Conservation (phyloP, 2,113 vertebrate genomes). For the Saguinus midas region DNA sequence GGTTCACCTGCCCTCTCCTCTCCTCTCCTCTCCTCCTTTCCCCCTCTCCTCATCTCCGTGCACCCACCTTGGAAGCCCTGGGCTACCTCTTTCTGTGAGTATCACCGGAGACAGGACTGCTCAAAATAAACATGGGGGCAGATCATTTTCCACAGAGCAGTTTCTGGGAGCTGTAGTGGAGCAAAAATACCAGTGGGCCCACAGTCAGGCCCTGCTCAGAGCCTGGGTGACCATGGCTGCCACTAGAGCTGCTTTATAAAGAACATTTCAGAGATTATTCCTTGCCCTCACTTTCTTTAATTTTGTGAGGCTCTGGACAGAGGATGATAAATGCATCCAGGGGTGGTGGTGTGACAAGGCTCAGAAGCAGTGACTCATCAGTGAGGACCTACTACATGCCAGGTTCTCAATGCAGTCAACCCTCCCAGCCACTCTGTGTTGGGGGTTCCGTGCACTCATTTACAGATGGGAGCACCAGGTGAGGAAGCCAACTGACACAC, state of each 20-base stretch:
- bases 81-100: neutral
- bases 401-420: accelerated
- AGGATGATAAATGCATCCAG: neutral
- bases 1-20: accelerated
- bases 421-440: neutral
- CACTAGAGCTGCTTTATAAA: constrained; percentile 18
- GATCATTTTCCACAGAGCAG: neutral
- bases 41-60: neutral
- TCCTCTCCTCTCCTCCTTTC: neutral
- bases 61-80: neutral
- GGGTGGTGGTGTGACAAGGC: neutral
- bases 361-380: neutral
- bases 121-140: constrained; percentile 66
- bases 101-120: constrained; percentile 39
- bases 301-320: constrained; percentile 44
- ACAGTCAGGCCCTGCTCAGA: neutral
- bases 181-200: constrained; percentile 12
- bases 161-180: neutral
- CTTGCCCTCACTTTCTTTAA: constrained; percentile 50
- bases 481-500: neutral
- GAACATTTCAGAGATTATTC: neutral
- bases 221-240: constrained; percentile 44
- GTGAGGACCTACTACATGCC: neutral
- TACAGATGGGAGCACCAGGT: neutral
- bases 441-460: accelerated